phyloP scores from a whole-genome alignment of 1,140 invertebrate species.

The Drosophila nebulosa region DNA sequence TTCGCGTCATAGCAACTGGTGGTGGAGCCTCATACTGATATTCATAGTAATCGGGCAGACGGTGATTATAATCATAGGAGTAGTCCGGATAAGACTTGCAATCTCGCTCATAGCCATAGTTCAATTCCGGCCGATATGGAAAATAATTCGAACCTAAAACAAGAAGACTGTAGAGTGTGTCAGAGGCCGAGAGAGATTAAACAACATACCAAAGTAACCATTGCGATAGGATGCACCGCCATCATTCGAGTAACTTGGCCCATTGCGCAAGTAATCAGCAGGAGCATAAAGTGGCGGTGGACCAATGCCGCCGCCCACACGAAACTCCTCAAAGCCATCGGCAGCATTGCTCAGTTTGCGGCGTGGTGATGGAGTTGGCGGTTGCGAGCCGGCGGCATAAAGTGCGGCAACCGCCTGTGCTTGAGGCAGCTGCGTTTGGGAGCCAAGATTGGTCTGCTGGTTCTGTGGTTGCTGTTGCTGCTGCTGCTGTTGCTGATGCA shows the following conservation, averaged over 20 bases:
- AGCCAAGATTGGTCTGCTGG: too few relatives aligned
- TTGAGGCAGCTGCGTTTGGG: constrained; percentile 65
- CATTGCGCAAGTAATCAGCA: constrained; percentile 81
- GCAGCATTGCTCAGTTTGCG: constrained; percentile 84
- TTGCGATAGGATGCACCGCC: constrained; percentile 67
- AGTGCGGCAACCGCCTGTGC: constrained; percentile 79
- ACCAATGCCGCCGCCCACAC: constrained; percentile 57
- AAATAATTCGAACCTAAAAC: constrained; percentile 76
- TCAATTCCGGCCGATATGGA: constrained; percentile 74
- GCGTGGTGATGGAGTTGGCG: constrained; percentile 87
- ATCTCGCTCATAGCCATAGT: constrained; percentile 72
- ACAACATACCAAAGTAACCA: constrained; percentile 73
- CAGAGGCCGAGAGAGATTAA: background rate
- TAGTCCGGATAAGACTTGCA: constrained; percentile 80
- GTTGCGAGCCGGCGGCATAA: constrained; percentile 78
- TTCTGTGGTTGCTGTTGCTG: constrained; percentile 33
- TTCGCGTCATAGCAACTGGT: constrained; percentile 43
- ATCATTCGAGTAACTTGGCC: constrained; percentile 75
- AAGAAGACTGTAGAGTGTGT: too few relatives aligned
- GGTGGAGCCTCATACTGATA: constrained; percentile 62
- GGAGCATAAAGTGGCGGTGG: constrained; percentile 79
- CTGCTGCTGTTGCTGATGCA: constrained; percentile 36
- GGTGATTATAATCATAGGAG: constrained; percentile 77
- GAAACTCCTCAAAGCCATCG: constrained; percentile 62
- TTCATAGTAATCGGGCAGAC: constrained; percentile 75